phyloP scores from a whole-genome alignment of 2,888 invertebrate species.

The Nephrotoma guestfalica region DNA sequence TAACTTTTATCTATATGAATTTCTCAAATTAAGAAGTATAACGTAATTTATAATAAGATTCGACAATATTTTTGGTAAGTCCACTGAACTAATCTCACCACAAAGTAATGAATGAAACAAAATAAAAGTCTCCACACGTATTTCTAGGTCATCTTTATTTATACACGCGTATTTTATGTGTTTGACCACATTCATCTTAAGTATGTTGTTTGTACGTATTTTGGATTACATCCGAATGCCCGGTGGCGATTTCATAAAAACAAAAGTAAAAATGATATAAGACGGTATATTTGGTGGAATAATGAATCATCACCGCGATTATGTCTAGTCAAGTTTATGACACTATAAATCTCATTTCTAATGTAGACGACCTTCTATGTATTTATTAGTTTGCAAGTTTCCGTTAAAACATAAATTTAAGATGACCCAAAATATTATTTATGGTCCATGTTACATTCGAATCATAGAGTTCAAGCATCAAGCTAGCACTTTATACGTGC shows the following conservation, averaged over 20 bases:
- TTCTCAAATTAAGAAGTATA: not conserved
- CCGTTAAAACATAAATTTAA: not conserved
- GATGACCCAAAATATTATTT: not conserved
- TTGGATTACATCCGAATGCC: not conserved
- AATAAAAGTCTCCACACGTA: not conserved
- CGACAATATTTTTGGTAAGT: not conserved
- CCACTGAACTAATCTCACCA: not conserved
- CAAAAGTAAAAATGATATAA: not conserved
- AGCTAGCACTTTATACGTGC: too few species aligned
- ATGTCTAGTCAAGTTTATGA: not conserved
- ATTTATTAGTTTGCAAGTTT: not conserved
- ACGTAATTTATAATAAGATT: not conserved
- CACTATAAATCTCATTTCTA: too few species aligned
- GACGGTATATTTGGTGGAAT: not conserved
- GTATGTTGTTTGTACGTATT: not conserved
- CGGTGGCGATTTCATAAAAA: not conserved
- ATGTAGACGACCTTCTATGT: too few species aligned
- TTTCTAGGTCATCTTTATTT: not conserved
- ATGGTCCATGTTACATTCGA: too few species aligned
- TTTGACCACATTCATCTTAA: not conserved
- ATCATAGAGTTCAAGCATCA: too few species aligned
- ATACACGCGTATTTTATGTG: not conserved
- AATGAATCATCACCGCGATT: not conserved
- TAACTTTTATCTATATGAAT: not conserved
- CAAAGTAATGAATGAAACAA: not conserved